Conservation (phyloP, 2,888 invertebrate genomes). For the Napeogenes sylphis region DNA sequence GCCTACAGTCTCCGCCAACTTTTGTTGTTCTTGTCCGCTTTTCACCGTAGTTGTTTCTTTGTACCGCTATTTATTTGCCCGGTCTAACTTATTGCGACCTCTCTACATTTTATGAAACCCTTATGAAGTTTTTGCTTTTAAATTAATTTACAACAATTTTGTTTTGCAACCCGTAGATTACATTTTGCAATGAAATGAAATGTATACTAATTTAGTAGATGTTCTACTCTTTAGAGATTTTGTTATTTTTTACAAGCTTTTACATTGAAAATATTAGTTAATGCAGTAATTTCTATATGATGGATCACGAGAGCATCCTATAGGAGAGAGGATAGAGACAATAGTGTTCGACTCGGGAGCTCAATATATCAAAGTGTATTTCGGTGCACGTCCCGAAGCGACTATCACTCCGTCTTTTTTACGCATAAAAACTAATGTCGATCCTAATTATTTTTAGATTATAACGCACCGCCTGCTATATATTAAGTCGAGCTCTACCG, state of each 20-base stretch:
- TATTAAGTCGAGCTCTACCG: conserved; percentile 71
- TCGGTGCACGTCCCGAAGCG: conserved; percentile 59
- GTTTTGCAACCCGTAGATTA: conserved; percentile 39
- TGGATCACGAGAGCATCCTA: conserved; percentile 47
- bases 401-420: conserved; percentile 68
- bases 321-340: conserved; percentile 49
- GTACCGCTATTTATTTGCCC: conserved; percentile 52
- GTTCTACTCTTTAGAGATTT: conserved; percentile 8
- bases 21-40: conserved; percentile 62
- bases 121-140: conserved; percentile 55
- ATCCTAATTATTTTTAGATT: conserved; percentile 78
- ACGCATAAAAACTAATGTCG: conserved; percentile 77
- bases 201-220: not conserved
- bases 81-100: conserved; percentile 49
- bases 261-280: conserved; percentile 13
- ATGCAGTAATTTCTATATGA: not conserved
- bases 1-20: conserved; percentile 57
- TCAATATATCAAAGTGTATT: conserved; percentile 72
- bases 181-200: conserved; percentile 42
- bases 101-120: conserved; percentile 53
- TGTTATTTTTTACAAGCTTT: conserved; percentile 11
- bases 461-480: conserved; percentile 74
- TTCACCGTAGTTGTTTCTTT: conserved; percentile 57
- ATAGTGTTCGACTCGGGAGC: conserved; percentile 56
- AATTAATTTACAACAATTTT: conserved; percentile 52